Evolutionary conservation across 2,888 invertebrate genomes (phyloP).

Genomic region (Phortica okadai): DNA sequence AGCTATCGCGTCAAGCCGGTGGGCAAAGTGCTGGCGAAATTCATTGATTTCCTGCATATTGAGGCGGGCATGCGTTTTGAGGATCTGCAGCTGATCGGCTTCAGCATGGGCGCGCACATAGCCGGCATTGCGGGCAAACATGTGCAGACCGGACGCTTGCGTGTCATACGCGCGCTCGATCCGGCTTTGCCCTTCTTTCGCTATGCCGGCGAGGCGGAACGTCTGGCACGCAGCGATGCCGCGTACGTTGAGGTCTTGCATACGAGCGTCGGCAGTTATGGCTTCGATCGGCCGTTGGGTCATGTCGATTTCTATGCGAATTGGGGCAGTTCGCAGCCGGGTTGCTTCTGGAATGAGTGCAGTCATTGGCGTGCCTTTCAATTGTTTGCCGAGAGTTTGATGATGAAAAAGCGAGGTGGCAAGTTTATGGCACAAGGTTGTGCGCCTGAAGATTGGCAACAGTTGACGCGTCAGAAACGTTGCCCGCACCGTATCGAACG

Average conservation of each 20-base stretch:
- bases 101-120: slow-evolving; percentile 81
- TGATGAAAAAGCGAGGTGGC: slow-evolving; percentile 11
- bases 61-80: slow-evolving; percentile 76
- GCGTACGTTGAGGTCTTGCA: slow-evolving; percentile 86
- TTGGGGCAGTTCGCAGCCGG: slow-evolving; percentile 80
- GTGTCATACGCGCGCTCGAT: slow-evolving; percentile 79
- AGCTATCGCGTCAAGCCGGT: slow-evolving; percentile 76
- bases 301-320: slow-evolving; percentile 80
- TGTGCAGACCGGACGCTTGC: slow-evolving; percentile 65
- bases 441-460: slow-evolving; percentile 56
- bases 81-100: slow-evolving; percentile 75
- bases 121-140: slow-evolving; percentile 79
- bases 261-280: slow-evolving; percentile 78
- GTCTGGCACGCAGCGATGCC: slow-evolving; percentile 81
- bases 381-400: slow-evolving; percentile 64
- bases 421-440: slow-evolving; percentile 64
- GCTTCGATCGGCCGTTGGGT: slow-evolving; percentile 77
- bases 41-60: slow-evolving; percentile 81
- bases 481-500: slow-evolving; percentile 56
- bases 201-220: slow-evolving; percentile 62
- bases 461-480: slow-evolving; percentile 58
- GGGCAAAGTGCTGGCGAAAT: slow-evolving; percentile 79
- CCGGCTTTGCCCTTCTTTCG: slow-evolving; percentile 79
- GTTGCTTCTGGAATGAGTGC: slow-evolving; percentile 77
- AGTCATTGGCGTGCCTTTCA: slow-evolving; percentile 72